These are phyloP conservation scores for Henricia sp. DNA, from an alignment of 53 echinoderm and acorn worm genomes.

Conservation along the genomic window DNA sequence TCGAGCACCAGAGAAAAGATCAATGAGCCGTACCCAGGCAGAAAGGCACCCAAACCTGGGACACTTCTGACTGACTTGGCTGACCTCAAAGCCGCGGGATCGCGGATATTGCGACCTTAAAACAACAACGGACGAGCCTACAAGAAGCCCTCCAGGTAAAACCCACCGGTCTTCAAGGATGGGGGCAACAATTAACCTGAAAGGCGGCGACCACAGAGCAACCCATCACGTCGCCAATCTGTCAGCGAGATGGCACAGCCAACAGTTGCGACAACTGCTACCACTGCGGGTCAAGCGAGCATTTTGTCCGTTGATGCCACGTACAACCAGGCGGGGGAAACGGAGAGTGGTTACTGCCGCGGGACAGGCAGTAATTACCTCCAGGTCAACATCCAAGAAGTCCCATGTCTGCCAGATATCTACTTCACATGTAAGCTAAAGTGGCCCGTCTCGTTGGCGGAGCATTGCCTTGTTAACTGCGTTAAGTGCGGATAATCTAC, in stretches of 20 bases:
- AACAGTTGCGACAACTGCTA: slow-evolving; percentile 24
- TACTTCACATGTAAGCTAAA: not conserved
- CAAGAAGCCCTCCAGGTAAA: too few relatives aligned
- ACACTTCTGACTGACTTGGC: not conserved
- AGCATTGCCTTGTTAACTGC: not conserved
- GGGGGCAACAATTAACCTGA: too few relatives aligned
- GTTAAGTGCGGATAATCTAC: not conserved
- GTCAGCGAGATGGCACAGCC: not conserved
- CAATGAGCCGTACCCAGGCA: not conserved
- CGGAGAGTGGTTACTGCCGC: slow-evolving; percentile 5
- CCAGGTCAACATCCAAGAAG: not conserved
- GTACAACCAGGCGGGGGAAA: slow-evolving; percentile 41
- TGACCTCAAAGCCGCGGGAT: slow-evolving; percentile 3
- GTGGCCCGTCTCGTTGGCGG: not conserved
- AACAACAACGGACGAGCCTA: not conserved
- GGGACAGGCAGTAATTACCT: slow-evolving; percentile 42
- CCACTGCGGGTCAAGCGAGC: slow-evolving; percentile 21
- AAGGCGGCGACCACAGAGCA: not conserved
- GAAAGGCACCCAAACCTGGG: not conserved
- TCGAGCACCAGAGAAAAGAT: not conserved
- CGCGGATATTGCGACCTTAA: not conserved
- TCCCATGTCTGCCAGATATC: not conserved
- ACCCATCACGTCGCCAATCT: not conserved
- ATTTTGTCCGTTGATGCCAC: slow-evolving; percentile 19
- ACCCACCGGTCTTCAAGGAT: too few relatives aligned